Base-by-base conservation (phyloP, 1,140 invertebrate genomes). In the Nebria ingens region DNA sequence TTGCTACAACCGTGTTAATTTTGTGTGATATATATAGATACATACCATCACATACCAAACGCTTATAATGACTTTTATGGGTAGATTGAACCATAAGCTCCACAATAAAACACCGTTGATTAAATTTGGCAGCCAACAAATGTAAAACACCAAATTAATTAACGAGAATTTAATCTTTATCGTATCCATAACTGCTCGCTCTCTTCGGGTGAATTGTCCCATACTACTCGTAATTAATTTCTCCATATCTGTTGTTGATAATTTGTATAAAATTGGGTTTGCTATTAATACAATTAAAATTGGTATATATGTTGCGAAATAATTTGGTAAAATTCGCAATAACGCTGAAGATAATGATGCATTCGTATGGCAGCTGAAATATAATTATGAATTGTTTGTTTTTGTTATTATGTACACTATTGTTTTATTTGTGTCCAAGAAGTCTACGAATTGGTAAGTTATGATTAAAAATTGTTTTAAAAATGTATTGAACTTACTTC, bases 1-100 rank as follows among this genome's bases (percentile, higher is more conserved):
- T n/a, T n/a, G n/a, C n/a, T n/a, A n/a, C n/a, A n/a, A n/a, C n/a
- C n/a, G n/a, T n/a, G n/a, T n/a, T 38, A 1, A 1, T 38, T 38
- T 38, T 38, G 34, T n/a, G n/a, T n/a, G n/a, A n/a, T n/a, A n/a
- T n/a, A n/a, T n/a, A n/a, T n/a, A n/a, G n/a, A n/a, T n/a, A n/a
- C n/a, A 38, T 70, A 88, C 87, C 87, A 89, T 91, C 38, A 86
- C 77, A 64, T 89, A 89, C 87, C 87, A 89, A 21, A 87, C 67
- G 53, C 70, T 71, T 40, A 87, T 78, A n/a, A 89, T 77, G 11
- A 81, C 69, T 64, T 76, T 79, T 11, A 77, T 71, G 2, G 86
- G 86, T 52, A 88, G 72, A 56, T 83, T 71, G 59, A 83, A 81
- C 87, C 86, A 89, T 56, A 84, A 73, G 1, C 78, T 81, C 86